A percentile compares a stretch with the other conserved stretches of the same genome.
Evolutionary conservation across 2,113 vertebrate species (phyloP).

Genomic region (Prunella fulvescens): DNA sequence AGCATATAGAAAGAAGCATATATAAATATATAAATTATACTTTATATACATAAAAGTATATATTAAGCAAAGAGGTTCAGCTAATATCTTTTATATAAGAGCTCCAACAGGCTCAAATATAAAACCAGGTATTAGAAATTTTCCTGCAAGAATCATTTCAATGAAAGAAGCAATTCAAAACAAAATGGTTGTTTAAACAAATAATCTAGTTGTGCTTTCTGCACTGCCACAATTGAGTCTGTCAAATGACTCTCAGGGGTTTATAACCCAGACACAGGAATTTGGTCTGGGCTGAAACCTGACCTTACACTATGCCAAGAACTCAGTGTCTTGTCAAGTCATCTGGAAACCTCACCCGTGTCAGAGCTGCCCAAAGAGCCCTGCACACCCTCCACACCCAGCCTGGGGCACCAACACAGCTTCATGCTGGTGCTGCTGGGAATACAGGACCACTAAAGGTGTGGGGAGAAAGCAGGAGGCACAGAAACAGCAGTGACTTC

Average conservation of each 20-base stretch:
- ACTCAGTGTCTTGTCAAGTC: slow-evolving; percentile 28
- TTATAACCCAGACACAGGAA: slow-evolving; percentile 53
- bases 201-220: neutral
- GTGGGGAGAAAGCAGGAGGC: neutral
- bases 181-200: neutral
- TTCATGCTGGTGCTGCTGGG: neutral
- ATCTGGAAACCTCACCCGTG: neutral
- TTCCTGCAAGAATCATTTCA: neutral
- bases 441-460: accelerated
- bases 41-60: no score
- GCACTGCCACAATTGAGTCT: neutral
- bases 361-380: neutral
- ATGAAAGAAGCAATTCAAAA: neutral
- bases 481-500: neutral
- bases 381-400: neutral
- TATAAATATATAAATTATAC: no score
- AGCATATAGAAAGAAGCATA: no score
- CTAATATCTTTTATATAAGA: neutral
- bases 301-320: slow-evolving; percentile 12
- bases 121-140: neutral
- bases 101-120: neutral
- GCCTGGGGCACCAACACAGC: neutral
- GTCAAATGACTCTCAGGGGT: neutral
- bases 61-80: neutral
- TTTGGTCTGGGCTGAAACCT: slow-evolving; percentile 39